Percentiles rank a stretch among this genome's conserved stretches.
Evolutionary conservation across 2,888 invertebrate species (phyloP).

Genomic region (Aricia artaxerxes): DNA sequence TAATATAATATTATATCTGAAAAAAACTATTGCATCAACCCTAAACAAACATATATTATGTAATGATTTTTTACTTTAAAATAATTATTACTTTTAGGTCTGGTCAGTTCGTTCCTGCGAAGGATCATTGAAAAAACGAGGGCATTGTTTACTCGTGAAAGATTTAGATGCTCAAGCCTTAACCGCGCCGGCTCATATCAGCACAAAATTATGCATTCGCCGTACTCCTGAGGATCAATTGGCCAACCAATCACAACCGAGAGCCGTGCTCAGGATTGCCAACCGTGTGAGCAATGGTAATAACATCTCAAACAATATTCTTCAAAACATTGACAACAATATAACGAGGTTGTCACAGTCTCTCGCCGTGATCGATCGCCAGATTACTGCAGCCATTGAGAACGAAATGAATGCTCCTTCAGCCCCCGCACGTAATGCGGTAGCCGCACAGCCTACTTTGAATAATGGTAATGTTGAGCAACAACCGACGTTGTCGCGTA

Average conservation of each 20-base stretch:
- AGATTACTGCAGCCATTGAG: constrained; percentile 57
- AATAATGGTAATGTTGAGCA: constrained; percentile 38
- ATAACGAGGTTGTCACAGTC: constrained; percentile 63
- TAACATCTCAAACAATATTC: constrained; percentile 49
- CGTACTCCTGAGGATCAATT: constrained; percentile 60
- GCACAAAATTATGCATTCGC: constrained; percentile 61
- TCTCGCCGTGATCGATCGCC: constrained; percentile 62
- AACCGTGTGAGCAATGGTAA: constrained; percentile 53
- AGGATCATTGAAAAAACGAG: constrained; percentile 68
- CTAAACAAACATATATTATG: no score
- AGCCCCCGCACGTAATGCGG: constrained; percentile 31
- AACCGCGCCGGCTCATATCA: constrained; percentile 54
- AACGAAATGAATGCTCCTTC: constrained; percentile 56
- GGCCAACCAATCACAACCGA: constrained; percentile 57
- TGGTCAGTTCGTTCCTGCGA: constrained; percentile 73
- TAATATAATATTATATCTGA: no score
- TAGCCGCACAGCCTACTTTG: constrained; percentile 36
- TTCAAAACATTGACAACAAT: constrained; percentile 64
- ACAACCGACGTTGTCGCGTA: constrained; percentile 53
- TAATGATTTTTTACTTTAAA: not conserved
- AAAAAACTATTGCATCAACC: no score
- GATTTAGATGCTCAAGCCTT: constrained; percentile 63
- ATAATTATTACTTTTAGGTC: constrained; percentile 51
- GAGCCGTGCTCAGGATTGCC: constrained; percentile 69
- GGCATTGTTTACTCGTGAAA: constrained; percentile 60